A percentile compares a stretch with the other conserved stretches of the same genome.
phyloP scores from a whole-genome alignment of 1,140 invertebrate genomes.

The Nymphalis io region DNA sequence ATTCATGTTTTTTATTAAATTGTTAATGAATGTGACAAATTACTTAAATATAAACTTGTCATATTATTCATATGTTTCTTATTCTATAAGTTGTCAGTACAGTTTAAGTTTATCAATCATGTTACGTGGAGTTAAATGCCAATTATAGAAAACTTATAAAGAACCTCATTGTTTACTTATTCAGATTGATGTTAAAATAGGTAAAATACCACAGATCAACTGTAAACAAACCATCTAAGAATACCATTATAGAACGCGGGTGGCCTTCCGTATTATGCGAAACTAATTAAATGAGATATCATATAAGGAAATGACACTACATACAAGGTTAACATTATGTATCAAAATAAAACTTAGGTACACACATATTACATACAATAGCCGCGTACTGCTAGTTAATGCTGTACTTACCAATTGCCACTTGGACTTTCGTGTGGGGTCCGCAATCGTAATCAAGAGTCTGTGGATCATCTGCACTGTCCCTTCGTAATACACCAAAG shows the following conservation, averaged over 20 bases:
- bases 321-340: conserved; percentile 48
- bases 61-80: too few species aligned
- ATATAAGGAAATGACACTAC: conserved; percentile 65
- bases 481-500: conserved; percentile 96
- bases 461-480: conserved; percentile 94
- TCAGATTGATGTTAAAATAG: not conserved
- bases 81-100: too few species aligned
- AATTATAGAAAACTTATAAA: not conserved
- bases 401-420: conserved; percentile 91
- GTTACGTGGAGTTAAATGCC: too few species aligned
- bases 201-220: conserved; percentile 8
- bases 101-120: too few species aligned
- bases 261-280: conserved; percentile 68
- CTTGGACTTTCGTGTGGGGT: conserved; percentile 89
- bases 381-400: conserved; percentile 1
- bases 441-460: conserved; percentile 90
- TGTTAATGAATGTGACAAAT: too few species aligned
- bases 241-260: conserved; percentile 37
- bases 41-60: too few species aligned
- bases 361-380: too few species aligned
- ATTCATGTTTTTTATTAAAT: too few species aligned
- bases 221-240: conserved; percentile 41
- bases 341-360: conserved; percentile 39
- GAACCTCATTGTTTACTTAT: not conserved
- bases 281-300: conserved; percentile 68